phyloP scores from a whole-genome alignment of 2,888 invertebrate species.

The Aphodius granarius region DNA sequence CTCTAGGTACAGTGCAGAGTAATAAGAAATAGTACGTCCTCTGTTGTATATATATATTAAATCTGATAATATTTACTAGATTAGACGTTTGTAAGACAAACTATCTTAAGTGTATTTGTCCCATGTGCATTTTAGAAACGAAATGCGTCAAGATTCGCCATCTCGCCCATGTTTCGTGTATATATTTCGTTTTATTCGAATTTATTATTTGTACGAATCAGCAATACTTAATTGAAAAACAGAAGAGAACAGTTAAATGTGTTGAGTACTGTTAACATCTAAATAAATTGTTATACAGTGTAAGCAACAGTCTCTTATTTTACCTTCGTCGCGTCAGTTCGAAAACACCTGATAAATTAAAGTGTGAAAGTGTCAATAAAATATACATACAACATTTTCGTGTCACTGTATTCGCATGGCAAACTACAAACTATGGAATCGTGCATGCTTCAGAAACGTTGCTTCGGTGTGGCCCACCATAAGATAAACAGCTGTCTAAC shows the following conservation, averaged over 20 bases:
- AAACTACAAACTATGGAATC: no score
- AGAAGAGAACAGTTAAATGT: slow-evolving; percentile 17
- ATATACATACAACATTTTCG: not conserved
- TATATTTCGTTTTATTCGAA: not conserved
- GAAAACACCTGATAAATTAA: not conserved
- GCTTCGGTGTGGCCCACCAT: no score
- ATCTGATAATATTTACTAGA: not conserved
- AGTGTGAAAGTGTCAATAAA: not conserved
- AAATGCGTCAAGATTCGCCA: not conserved
- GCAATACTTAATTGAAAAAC: not conserved
- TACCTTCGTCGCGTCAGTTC: not conserved
- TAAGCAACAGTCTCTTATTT: slow-evolving; percentile 14
- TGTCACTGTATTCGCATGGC: no score
- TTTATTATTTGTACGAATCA: not conserved
- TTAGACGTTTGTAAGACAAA: not conserved
- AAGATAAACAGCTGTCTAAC: no score
- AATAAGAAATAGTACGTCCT: slow-evolving; percentile 1
- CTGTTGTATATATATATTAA: not conserved
- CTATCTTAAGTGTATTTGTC: not conserved
- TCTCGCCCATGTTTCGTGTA: not conserved
- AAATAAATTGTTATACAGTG: slow-evolving; percentile 37
- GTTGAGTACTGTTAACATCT: slow-evolving; percentile 34
- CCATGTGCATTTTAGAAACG: not conserved
- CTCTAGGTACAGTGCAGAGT: not conserved
- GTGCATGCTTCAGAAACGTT: no score